Conservation (phyloP, 92 coral and sea anemone species). For the Porites divaricata region DNA sequence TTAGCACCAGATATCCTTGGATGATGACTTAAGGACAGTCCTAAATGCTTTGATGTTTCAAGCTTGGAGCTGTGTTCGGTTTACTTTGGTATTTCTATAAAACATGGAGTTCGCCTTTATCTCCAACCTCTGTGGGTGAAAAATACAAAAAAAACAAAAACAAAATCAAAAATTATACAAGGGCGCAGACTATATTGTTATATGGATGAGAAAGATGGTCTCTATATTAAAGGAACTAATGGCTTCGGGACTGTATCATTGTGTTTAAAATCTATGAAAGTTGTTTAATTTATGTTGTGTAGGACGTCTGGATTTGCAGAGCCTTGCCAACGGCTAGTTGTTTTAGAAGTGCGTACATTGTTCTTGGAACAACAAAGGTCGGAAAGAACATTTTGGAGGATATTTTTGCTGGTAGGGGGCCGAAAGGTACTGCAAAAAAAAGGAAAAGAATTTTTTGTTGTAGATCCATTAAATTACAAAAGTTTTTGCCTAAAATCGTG, state of each 20-base stretch:
- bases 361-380: constrained; percentile 16
- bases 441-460: background rate
- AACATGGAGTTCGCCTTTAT: background rate
- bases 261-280: too few species aligned
- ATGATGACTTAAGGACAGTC: too few species aligned
- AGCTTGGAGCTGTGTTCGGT: background rate
- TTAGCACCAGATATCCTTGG: too few species aligned
- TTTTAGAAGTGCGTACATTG: background rate
- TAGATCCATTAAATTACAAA: background rate
- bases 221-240: too few species aligned
- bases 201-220: background rate
- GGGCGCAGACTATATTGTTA: background rate
- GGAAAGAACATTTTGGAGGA: background rate
- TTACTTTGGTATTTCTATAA: constrained; percentile 1
- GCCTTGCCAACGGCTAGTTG: too few species aligned
- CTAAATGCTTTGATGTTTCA: background rate
- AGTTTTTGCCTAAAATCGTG: background rate
- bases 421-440: background rate
- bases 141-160: too few species aligned
- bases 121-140: background rate
- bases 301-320: background rate
- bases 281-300: background rate
- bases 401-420: constrained; percentile 15
- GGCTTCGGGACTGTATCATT: too few species aligned
- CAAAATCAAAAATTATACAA: background rate